Evolutionary conservation across 64 coral and sea anemone genomes (phyloP).

Genomic region (Anthopleura sola): DNA sequence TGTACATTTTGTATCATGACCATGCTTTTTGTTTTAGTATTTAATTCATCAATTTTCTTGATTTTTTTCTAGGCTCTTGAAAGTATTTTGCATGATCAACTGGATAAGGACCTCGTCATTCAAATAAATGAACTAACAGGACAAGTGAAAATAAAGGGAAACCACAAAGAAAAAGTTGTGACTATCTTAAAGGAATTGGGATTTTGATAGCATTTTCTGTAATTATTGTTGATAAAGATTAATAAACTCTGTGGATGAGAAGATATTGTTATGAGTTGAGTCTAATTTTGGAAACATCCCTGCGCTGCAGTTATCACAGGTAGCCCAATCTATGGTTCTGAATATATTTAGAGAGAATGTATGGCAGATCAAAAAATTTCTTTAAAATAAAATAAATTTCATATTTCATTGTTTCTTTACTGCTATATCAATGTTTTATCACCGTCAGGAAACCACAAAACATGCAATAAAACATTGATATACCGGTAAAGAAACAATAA

Average conservation of each 20-base stretch:
- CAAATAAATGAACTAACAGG: constrained; percentile 97
- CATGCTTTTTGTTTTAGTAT: not conserved
- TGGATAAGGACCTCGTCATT: constrained; percentile 78
- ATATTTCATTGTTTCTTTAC: no score
- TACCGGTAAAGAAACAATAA: no score
- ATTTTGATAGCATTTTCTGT: constrained; percentile 24
- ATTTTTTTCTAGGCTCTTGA: constrained; percentile 69
- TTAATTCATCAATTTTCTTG: not conserved
- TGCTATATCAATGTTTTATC: no score
- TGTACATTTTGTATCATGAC: no score
- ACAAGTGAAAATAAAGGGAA: constrained; percentile 91
- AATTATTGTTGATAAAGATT: constrained; percentile 1
- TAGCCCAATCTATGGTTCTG: no score
- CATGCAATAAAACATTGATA: no score
- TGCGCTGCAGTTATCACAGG: no score
- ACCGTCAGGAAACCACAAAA: no score
- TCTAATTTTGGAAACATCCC: no score
- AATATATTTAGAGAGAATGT: no score
- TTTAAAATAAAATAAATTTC: no score
- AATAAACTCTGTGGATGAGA: not conserved
- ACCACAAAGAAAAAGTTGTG: constrained; percentile 73
- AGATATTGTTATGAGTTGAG: not conserved
- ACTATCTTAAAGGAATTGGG: constrained; percentile 75
- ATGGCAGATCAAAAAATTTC: no score
- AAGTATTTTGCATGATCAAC: constrained; percentile 55